Evolutionary conservation across 2,797 vertebrate genomes (phyloP).

Genomic region (Onychomys leucogaster): DNA sequence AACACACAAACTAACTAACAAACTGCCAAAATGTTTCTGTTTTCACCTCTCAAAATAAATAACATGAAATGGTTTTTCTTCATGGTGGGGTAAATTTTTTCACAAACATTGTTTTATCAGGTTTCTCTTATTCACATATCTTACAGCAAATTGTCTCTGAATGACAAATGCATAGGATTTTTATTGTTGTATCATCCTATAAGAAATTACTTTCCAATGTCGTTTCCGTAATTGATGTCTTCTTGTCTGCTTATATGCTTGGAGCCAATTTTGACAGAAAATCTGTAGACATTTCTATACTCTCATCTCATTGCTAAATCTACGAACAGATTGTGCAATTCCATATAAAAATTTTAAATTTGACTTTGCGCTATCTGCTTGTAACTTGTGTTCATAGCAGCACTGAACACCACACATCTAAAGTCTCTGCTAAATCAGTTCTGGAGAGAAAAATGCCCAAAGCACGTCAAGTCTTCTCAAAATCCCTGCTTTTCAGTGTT

Average conservation of each 20-base stretch:
- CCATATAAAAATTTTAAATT: not conserved
- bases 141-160: not conserved
- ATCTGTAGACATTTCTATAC: not conserved
- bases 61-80: conserved; percentile 14
- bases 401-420: not conserved
- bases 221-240: not conserved
- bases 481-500: not conserved
- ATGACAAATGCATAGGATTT: not conserved
- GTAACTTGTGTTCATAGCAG: not conserved
- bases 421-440: not conserved
- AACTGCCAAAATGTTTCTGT: conserved; percentile 33
- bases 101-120: conserved; percentile 34
- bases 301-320: conserved; percentile 7
- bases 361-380: not conserved
- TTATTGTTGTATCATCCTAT: conserved; percentile 44
- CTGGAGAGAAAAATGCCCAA: not conserved
- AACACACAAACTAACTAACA: conserved; percentile 7
- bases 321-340: not conserved
- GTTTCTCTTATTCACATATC: conserved; percentile 27
- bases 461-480: conserved; percentile 5
- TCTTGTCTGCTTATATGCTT: not conserved
- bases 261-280: not conserved
- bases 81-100: not conserved
- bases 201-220: not conserved
- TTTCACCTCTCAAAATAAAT: conserved; percentile 2